phyloP scores from a whole-genome alignment of 2,113 vertebrate species.

The Mesoclemmys tuberculata region DNA sequence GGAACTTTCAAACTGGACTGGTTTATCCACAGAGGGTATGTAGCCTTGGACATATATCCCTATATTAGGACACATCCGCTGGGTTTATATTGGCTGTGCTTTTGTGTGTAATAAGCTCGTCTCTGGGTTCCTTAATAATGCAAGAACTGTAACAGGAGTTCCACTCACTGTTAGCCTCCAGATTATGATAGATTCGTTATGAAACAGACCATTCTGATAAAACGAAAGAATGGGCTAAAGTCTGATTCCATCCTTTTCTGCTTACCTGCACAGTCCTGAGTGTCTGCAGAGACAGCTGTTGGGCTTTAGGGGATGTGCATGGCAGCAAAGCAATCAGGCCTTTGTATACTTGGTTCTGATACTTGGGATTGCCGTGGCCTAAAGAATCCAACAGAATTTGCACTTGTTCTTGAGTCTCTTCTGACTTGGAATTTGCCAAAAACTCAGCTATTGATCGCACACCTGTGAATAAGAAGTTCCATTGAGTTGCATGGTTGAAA shows the following conservation, averaged over 20 bases:
- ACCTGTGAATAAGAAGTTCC: conserved; percentile 67
- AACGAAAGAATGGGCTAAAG: rapidly evolving
- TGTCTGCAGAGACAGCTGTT: conserved; percentile 81
- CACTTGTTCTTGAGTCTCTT: conserved; percentile 78
- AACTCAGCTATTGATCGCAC: conserved; percentile 80
- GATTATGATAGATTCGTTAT: background rate
- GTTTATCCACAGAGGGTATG: background rate
- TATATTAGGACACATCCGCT: background rate
- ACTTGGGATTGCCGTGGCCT: conserved; percentile 82
- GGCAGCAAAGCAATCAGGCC: conserved; percentile 79
- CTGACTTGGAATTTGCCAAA: conserved; percentile 77
- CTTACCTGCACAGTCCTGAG: conserved; percentile 82
- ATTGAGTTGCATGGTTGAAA: background rate
- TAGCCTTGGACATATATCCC: background rate
- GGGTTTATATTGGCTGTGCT: background rate
- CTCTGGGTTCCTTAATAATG: background rate
- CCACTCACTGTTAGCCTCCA: background rate
- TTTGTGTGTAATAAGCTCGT: background rate
- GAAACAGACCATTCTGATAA: background rate
- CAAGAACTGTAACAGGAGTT: background rate
- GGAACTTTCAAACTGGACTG: background rate
- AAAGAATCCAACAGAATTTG: conserved; percentile 80
- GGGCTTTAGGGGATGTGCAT: conserved; percentile 73
- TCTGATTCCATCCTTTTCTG: rapidly evolving
- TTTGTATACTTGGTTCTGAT: conserved; percentile 86